Base-by-base conservation (phyloP, 2,888 invertebrate species). In the Sycophila texana region DNA sequence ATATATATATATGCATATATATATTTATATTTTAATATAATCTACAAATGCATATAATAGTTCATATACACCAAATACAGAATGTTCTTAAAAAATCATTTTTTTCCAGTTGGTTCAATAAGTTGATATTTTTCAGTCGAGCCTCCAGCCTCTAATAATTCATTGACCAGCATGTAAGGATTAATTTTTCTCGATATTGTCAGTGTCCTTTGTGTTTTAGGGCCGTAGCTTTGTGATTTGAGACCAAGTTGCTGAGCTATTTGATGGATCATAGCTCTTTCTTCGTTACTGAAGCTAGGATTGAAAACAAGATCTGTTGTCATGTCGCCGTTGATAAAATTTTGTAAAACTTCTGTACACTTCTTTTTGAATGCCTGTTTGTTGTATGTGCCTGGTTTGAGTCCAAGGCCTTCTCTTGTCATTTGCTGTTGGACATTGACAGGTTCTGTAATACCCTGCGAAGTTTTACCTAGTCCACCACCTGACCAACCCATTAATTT, bases 221-320 rank as follows among this genome's bases (percentile, higher is more conserved):
- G 90, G 0, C 93, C 93, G 74, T 91, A 90, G 85, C 93, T 93
- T 14, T 88, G 89, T 39, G 91, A 92, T 83, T 92, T 92, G 60
- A 93, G 87, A 12, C 91, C 91, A 83, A 91, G 85, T 74, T 89
- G 90, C 70, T 89, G 88, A 26, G 91, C 91, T 7, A 90, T 84
- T 83, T 91, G 90, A 85, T 95, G 95, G 74, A 95, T 89, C 0
- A 89, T 81, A 0, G 92, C 93, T 26, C 95, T 90, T 85, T 95
- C 95, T 0, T 94, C 94, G 83, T 93, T 94, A 0, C 91, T 91
- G 87, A 95, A 95, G 77, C 94, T 93, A 0, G 91, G 90, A 49
- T 92, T 91, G 82, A 93, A 93, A 66, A 92, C 92, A 63, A 95
- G 89, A 87, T 95, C 94, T 0, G 91, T 88, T 80, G 92, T 85